Evolutionary conservation across 2,888 invertebrate genomes (phyloP), one percentile per base, ranked within the genome.

Genomic region (Chironomus riparius): DNA sequence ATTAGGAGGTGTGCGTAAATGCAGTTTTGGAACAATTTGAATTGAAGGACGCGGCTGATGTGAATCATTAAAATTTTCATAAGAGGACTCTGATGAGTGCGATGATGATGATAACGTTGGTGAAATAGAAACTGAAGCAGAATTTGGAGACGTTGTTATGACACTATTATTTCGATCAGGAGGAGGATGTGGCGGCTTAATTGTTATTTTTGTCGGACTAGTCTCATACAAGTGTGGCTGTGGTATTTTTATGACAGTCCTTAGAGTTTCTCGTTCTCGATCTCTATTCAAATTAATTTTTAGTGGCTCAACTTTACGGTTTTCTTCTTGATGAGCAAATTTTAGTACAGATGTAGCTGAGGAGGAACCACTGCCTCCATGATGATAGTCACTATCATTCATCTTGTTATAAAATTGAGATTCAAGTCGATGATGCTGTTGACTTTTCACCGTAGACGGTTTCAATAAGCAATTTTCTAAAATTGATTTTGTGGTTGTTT

Each of bases 291-390:
- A 78, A 77, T 84, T 84, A 5, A 84, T 84, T 78, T 84, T 84
- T 56, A 84, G 79, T n/a, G 84, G 84, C 77, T 84, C 84, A 5
- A 84, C 84, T 78, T 83, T 83, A 22, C 78, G 68, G 18, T 28
- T 77, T n/a, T 77, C 77, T 74, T 74, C 74, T 21, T 38, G 47
- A 48, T 74, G 68, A 50, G 50, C 38, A 48, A n/a, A 69, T 18
- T 48, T 68, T 12, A 56, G 15, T 22, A 50, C 24, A 10, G 68
- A 69, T 50, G 76, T 69, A 47, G 76, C 68, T 24, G 76, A 38
- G 1, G 22, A 48, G 50, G 50, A n/a, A 12, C 38, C 47, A 47
- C 47, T 6, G 38, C 38, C 10, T 38, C 38, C 38, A 38, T 38
- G 38, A 28, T 71, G 71, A 74, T 48, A 74, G 7, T 74, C 68